Percentiles rank a stretch among this genome's conserved stretches.
phyloP scores from a whole-genome alignment of 2,797 vertebrate species.

The Pitangus sulphuratus region DNA sequence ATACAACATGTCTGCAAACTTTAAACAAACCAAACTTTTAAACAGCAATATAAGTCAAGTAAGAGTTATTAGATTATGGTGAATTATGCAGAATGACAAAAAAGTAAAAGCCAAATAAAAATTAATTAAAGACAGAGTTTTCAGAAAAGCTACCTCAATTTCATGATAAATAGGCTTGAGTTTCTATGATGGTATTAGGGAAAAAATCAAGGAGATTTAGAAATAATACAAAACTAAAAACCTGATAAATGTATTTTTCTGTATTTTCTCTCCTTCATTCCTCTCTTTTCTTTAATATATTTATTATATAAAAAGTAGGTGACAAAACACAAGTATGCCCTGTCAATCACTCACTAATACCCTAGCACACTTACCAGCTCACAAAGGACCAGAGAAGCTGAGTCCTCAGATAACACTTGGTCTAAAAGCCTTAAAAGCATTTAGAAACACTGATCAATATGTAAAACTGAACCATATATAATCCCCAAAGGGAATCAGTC shows the following conservation, averaged over 20 bases:
- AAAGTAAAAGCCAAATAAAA: background rate
- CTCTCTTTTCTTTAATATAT: background rate
- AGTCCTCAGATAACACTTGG: background rate
- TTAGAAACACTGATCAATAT: background rate
- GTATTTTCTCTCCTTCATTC: background rate
- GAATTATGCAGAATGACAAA: background rate
- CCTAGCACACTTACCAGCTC: background rate
- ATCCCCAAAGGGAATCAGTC: background rate
- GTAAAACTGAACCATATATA: background rate
- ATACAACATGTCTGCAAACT: background rate
- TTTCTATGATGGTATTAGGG: background rate
- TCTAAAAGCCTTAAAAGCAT: conserved; percentile 30
- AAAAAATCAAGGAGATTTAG: background rate
- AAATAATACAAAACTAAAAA: background rate
- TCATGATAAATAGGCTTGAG: background rate
- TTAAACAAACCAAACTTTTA: accelerated
- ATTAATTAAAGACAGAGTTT: background rate
- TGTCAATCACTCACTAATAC: background rate
- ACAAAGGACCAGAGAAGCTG: background rate
- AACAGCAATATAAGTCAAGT: background rate
- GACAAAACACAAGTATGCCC: background rate
- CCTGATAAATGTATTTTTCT: background rate
- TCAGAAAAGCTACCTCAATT: background rate
- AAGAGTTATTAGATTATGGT: background rate
- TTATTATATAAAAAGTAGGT: background rate